These are phyloP conservation scores for Orthosia gracilis DNA, from an alignment of 2,888 invertebrate species.

Conservation along the genomic window DNA sequence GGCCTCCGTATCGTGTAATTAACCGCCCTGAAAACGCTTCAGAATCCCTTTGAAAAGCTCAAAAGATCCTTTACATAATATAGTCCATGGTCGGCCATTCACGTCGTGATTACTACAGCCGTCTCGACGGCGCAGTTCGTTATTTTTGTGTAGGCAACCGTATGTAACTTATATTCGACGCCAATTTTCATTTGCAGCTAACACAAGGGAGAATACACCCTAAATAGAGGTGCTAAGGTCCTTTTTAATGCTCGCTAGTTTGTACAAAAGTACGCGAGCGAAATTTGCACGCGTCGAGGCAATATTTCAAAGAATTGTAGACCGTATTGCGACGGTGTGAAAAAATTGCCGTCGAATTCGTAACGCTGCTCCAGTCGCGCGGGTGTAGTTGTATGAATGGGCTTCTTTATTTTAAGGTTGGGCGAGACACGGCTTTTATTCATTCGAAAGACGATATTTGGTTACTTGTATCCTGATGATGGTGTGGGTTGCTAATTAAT, in stretches of 20 bases:
- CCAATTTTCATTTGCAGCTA: constrained; percentile 69
- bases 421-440: constrained; percentile 63
- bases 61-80: constrained; percentile 88
- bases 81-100: constrained; percentile 84
- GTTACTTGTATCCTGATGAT: constrained; percentile 52
- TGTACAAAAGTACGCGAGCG: constrained; percentile 56
- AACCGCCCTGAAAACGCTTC: constrained; percentile 82
- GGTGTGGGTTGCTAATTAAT: constrained; percentile 11
- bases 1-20: constrained; percentile 82
- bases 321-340: constrained; percentile 73
- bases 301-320: constrained; percentile 75
- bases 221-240: constrained; percentile 62
- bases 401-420: constrained; percentile 61
- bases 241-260: constrained; percentile 53
- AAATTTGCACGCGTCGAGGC: constrained; percentile 74
- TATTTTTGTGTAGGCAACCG: constrained; percentile 91
- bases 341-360: constrained; percentile 68
- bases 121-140: constrained; percentile 85
- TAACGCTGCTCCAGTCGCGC: constrained; percentile 59
- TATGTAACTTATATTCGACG: constrained; percentile 81
- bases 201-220: constrained; percentile 64
- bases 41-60: constrained; percentile 84
- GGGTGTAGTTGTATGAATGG: constrained; percentile 66
- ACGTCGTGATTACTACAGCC: constrained; percentile 84
- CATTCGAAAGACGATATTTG: constrained; percentile 61